Evolutionary conservation across 2,888 invertebrate genomes (phyloP).

Genomic region (Smittia aterrima): DNA sequence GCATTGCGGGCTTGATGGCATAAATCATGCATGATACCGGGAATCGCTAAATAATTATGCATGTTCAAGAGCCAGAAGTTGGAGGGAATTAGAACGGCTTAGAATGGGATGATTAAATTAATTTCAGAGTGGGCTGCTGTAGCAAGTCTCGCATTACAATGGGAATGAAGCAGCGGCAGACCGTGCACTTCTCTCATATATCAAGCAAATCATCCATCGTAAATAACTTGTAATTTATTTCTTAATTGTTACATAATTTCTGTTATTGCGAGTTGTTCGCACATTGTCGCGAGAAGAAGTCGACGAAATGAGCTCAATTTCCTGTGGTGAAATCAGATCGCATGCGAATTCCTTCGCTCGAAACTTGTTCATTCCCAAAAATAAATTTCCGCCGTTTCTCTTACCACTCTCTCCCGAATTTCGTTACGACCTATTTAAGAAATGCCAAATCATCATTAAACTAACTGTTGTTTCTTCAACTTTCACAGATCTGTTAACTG

Average conservation of each 20-base stretch:
- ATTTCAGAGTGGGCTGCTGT: neutral
- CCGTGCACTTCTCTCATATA: neutral
- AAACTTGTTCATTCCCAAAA: too few species aligned
- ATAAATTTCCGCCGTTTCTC: too few species aligned
- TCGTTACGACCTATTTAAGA: too few species aligned
- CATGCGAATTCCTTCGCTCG: too few species aligned
- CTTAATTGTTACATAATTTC: too few species aligned
- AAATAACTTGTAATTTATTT: too few species aligned
- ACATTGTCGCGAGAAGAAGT: too few species aligned
- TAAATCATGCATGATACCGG: neutral
- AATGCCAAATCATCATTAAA: too few species aligned
- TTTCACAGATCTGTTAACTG: slow-evolving; percentile 79
- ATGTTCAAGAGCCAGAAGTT: neutral
- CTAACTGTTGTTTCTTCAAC: neutral
- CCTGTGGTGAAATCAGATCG: too few species aligned
- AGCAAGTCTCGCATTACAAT: neutral
- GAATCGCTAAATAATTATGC: neutral
- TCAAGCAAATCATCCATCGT: neutral
- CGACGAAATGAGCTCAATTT: too few species aligned
- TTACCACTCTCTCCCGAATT: too few species aligned
- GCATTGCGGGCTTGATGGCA: neutral
- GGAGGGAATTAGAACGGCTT: neutral
- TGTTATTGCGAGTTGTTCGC: too few species aligned
- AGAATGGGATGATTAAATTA: slow-evolving; percentile 8
- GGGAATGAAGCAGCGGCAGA: neutral